Evolutionary conservation across 2,888 invertebrate genomes (phyloP).

Genomic region (Cantharis nigra): DNA sequence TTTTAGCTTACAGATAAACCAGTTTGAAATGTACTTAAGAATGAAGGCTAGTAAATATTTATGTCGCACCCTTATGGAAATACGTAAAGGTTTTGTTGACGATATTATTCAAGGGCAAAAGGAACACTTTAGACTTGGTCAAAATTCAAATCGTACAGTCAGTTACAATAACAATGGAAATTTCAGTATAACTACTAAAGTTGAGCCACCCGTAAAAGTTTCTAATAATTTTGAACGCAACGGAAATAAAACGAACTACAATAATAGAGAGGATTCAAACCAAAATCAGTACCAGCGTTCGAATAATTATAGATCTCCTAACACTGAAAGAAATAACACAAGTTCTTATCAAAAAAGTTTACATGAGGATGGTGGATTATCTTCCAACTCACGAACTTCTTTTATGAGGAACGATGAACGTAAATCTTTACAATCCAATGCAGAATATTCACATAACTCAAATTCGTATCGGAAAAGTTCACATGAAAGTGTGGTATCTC

Average conservation of each 20-base stretch:
- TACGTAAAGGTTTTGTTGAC: slow-evolving; percentile 2
- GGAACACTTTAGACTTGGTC: not conserved
- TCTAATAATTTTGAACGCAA: not conserved
- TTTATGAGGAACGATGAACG: not conserved
- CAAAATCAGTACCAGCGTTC: not conserved
- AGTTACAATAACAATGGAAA: not conserved
- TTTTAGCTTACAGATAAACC: slow-evolving; percentile 4
- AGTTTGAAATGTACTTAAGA: slow-evolving; percentile 35
- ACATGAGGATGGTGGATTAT: not conserved
- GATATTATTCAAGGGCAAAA: slow-evolving; percentile 10
- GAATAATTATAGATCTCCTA: not conserved
- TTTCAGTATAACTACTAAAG: not conserved
- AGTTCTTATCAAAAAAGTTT: not conserved
- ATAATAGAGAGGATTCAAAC: not conserved
- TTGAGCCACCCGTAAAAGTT: not conserved
- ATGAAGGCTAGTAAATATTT: slow-evolving; percentile 37
- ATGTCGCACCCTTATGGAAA: slow-evolving; percentile 9
- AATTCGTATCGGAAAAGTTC: not conserved
- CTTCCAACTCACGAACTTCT: not conserved
- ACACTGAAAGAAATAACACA: not conserved
- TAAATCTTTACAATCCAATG: not conserved
- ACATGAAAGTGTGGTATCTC: not conserved
- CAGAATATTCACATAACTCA: too few species aligned
- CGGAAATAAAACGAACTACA: not conserved
- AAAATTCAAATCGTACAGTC: not conserved